Evolutionary conservation across 1,140 invertebrate genomes (phyloP).

Genomic region (Sitobion miscanthi): DNA sequence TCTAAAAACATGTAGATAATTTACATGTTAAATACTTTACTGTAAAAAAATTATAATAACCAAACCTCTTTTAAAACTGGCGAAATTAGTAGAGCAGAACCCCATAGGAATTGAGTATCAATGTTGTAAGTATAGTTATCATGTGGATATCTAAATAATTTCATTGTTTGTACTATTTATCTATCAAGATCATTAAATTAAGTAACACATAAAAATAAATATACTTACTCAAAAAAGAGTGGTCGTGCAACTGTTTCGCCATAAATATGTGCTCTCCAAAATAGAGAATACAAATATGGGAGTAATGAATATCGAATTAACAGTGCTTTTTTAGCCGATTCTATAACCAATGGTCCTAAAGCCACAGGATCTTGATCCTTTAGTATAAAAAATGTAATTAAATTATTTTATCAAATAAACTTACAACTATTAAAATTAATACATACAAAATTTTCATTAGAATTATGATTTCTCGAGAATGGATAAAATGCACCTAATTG

Average conservation of each 20-base stretch:
- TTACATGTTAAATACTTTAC: neutral
- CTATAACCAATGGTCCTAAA: conserved; percentile 72
- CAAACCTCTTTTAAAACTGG: conserved; percentile 75
- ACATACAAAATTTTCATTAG: conserved; percentile 72
- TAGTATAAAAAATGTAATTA: neutral
- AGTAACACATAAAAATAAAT: neutral
- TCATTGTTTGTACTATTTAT: neutral
- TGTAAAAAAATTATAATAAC: neutral
- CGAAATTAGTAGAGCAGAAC: conserved; percentile 74
- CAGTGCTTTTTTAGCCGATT: conserved; percentile 71
- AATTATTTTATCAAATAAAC: neutral
- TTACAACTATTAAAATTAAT: conserved; percentile 36
- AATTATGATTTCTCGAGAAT: conserved; percentile 87
- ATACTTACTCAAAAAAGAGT: conserved; percentile 76
- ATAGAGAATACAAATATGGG: conserved; percentile 83
- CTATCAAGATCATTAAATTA: neutral
- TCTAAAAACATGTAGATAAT: conserved; percentile 58
- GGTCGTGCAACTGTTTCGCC: conserved; percentile 79
- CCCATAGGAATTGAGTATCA: conserved; percentile 84
- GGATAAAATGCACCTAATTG: conserved; percentile 87
- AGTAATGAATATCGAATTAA: conserved; percentile 75
- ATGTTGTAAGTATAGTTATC: conserved; percentile 74
- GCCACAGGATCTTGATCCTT: conserved; percentile 82
- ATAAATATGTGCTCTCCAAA: conserved; percentile 74
- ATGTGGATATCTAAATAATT: conserved; percentile 69